Conservation (phyloP, 2,797 vertebrate genomes). For the Sebastes nivosus region DNA sequence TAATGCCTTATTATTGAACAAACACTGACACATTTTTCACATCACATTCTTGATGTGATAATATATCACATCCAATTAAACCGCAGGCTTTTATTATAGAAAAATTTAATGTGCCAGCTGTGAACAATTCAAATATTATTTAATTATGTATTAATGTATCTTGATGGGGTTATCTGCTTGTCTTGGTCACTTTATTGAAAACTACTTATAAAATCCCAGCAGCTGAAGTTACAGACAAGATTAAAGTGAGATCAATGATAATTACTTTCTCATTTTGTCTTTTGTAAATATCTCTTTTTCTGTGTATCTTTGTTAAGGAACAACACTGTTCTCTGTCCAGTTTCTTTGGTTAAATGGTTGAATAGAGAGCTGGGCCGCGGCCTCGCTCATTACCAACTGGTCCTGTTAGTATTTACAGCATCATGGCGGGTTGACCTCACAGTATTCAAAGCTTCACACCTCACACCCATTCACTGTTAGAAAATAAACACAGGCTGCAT, state of each 20-base stretch:
- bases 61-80: not conserved
- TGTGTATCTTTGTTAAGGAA: constrained; percentile 44
- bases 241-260: constrained; percentile 35
- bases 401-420: constrained; percentile 73
- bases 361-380: constrained; percentile 55
- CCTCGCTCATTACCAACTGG: constrained; percentile 67
- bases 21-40: not conserved
- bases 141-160: not conserved
- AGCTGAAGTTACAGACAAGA: constrained; percentile 25
- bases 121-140: not conserved
- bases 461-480: constrained; percentile 65
- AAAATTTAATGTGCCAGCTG: not conserved
- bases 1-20: not conserved
- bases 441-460: constrained; percentile 69
- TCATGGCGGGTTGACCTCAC: constrained; percentile 63
- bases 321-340: constrained; percentile 24
- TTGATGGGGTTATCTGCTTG: not conserved
- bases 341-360: constrained; percentile 60
- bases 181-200: not conserved
- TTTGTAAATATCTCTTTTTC: constrained; percentile 34
- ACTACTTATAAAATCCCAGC: not conserved
- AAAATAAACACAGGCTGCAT: constrained; percentile 64
- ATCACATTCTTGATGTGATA: not conserved
- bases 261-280: constrained; percentile 46
- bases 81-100: not conserved